phyloP scores from a whole-genome alignment of 2,113 vertebrate species.

The Bettongia penicillata region DNA sequence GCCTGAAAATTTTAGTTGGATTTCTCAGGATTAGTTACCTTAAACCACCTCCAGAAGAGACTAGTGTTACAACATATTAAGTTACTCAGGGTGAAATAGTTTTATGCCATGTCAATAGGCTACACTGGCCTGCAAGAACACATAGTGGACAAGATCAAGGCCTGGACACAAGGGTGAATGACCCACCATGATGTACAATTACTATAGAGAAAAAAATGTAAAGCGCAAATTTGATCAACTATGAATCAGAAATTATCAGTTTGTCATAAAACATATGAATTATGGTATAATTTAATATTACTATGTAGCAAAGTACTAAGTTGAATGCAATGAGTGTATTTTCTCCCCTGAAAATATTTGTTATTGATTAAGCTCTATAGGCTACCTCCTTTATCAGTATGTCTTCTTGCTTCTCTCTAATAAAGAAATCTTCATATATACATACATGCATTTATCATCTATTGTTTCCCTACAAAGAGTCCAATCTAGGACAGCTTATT shows the following conservation, averaged over 20 bases:
- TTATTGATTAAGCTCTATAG: not conserved
- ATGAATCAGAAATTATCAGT: not conserved
- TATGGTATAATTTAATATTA: not conserved
- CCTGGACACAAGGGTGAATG: not conserved
- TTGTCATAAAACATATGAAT: not conserved
- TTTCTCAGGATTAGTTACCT: not conserved
- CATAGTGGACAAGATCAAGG: not conserved
- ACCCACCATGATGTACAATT: not conserved
- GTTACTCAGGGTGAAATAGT: not conserved
- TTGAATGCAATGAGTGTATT: not conserved
- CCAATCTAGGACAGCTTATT: slow-evolving; percentile 48
- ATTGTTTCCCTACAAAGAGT: not conserved
- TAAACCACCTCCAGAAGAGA: not conserved
- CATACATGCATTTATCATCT: not conserved
- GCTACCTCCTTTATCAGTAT: not conserved
- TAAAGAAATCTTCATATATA: not conserved
- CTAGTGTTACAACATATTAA: not conserved
- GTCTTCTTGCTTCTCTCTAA: not conserved
- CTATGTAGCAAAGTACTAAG: not conserved
- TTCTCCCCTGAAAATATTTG: not conserved
- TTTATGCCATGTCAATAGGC: not conserved
- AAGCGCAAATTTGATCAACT: not conserved
- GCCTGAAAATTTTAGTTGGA: not conserved
- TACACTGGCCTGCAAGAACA: not conserved
- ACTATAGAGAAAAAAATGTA: not conserved